Evolutionary conservation across 1,140 invertebrate genomes (phyloP), one percentile per base, ranked within the genome.

Genomic region (Acyrthosiphon pisum): DNA sequence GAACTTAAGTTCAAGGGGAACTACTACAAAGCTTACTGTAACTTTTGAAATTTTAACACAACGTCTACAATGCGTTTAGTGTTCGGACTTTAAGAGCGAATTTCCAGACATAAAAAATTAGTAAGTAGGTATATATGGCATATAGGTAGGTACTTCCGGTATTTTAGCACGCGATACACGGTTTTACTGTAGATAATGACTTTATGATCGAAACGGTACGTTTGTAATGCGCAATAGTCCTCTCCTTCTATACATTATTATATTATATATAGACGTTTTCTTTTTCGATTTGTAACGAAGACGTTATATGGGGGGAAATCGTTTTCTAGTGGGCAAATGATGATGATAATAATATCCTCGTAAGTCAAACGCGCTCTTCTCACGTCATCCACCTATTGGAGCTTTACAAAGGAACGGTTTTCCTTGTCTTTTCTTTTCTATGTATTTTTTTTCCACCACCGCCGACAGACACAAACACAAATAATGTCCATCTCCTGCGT

Each of bases 21-120:
- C 30, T 76, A 76, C 60, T 76, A 76, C n/a, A n/a, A 76, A 76
- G n/a, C 60, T 76, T 35, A 76, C 14, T 76, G 60, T 76, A 76
- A 76, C 60, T 76, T 76, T 76, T 76, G n/a, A 76, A 76, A 76
- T 76, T 76, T 76, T 18, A 76, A n/a, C 60, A 76, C 30, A 76
- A 35, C 60, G 60, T n/a, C 30, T n/a, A 14, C 11, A 76, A 76
- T 76, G 60, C 11, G n/a, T 76, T 76, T 76, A 76, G 60, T 76
- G 4, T 76, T 76, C 60, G 60, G 60, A n/a, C 60, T 76, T 76
- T n/a, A 6, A n/a, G 30, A n/a, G 11, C 60, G 14, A 76, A 76
- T 76, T 76, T 76, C 14, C 60, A n/a, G 14, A 76, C 60, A 35
- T 76, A 18, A 76, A 76, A 76, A 76, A 76, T 76, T 76, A 76